phyloP scores from a whole-genome alignment of 2,888 invertebrate species.

The Byasa hedistus region DNA sequence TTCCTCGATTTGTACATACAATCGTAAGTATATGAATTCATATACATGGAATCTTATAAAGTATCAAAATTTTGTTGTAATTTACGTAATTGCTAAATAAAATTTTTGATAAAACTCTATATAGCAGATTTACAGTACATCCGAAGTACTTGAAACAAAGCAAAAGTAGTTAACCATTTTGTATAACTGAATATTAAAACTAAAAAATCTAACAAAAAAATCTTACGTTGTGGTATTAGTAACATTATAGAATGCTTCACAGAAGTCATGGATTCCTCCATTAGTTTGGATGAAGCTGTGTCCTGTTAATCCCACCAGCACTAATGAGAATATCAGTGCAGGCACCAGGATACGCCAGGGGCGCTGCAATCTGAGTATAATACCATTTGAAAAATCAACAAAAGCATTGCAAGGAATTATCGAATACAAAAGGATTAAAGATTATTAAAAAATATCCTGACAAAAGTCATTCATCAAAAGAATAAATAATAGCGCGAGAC shows the following conservation, averaged over 20 bases:
- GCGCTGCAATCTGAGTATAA: conserved; percentile 50
- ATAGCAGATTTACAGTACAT: too few species aligned
- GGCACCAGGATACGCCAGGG: conserved; percentile 71
- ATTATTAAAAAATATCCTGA: too few species aligned
- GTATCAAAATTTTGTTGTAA: too few species aligned
- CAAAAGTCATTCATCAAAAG: too few species aligned
- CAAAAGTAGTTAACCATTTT: too few species aligned
- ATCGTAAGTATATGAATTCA: too few species aligned
- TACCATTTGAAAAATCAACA: background rate
- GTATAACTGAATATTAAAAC: background rate
- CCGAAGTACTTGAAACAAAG: too few species aligned
- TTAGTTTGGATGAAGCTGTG: conserved; percentile 65
- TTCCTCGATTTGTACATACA: too few species aligned
- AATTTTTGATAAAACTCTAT: too few species aligned
- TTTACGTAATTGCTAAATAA: too few species aligned
- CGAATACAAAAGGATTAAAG: background rate
- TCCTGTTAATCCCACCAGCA: conserved; percentile 66
- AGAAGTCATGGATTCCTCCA: conserved; percentile 63
- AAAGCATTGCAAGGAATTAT: background rate
- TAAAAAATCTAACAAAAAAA: background rate
- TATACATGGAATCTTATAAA: too few species aligned
- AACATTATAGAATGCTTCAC: conserved; percentile 56
- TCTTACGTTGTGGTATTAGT: conserved; percentile 66
- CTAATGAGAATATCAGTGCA: conserved; percentile 61
- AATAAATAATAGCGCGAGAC: too few species aligned